A percentile compares a stretch with the other conserved stretches of the same genome.
phyloP scores from a whole-genome alignment of 2,888 invertebrate species.

The Biston betularia region DNA sequence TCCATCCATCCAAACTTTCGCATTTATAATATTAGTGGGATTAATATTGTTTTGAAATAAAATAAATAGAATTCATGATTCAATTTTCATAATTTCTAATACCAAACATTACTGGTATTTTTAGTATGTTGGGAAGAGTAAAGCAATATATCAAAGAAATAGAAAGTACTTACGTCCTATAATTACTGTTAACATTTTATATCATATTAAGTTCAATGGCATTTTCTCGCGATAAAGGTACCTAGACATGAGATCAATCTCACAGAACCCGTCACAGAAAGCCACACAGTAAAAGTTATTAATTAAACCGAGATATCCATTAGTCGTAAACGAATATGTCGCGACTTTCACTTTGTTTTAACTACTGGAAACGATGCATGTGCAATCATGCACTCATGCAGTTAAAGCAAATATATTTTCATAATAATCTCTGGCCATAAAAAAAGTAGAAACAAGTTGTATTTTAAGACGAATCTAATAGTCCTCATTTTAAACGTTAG shows the following conservation, averaged over 20 bases:
- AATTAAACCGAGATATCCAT: constrained; percentile 37
- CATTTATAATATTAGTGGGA: no score
- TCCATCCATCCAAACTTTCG: no score
- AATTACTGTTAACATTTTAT: neutral
- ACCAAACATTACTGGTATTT: no score
- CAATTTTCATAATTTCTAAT: no score
- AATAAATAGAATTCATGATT: no score
- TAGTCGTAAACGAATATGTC: constrained; percentile 42
- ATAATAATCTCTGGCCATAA: neutral
- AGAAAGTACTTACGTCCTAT: neutral
- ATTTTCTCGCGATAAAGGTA: constrained; percentile 2
- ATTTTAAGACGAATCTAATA: no score
- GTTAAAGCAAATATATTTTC: neutral
- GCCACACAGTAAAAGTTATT: constrained; percentile 42
- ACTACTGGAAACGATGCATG: constrained; percentile 11
- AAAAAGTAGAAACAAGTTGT: no score
- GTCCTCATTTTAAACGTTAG: no score
- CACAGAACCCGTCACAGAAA: neutral
- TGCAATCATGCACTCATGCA: neutral
- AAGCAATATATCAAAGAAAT: no score
- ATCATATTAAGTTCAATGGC: constrained; percentile 1
- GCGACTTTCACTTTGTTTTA: constrained; percentile 48
- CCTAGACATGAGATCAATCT: constrained; percentile 14
- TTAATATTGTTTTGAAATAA: no score
- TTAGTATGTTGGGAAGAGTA: no score